phyloP scores from a whole-genome alignment of 2,888 invertebrate genomes.

The Mantis religiosa region DNA sequence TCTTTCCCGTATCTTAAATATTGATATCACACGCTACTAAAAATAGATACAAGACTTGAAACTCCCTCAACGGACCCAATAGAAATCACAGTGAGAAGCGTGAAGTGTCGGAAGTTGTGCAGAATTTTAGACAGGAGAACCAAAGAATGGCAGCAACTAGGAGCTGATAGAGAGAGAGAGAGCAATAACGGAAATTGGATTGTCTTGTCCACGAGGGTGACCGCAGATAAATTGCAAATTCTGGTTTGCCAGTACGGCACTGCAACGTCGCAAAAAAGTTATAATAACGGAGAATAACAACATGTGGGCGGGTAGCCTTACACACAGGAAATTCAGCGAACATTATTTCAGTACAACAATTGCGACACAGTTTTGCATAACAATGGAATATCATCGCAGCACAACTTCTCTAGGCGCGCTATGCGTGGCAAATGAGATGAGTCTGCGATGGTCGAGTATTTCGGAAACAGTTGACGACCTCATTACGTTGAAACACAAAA shows the following conservation, averaged over 20 bases:
- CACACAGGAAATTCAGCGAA: not conserved
- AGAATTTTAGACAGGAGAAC: not conserved
- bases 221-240: not conserved
- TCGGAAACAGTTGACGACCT: not conserved
- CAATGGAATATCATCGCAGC: not conserved
- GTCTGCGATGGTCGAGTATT: not conserved
- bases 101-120: not conserved
- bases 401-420: not conserved
- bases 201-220: not conserved
- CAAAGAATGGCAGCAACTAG: too few relatives aligned
- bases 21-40: too few relatives aligned
- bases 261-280: not conserved
- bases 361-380: slow-evolving; percentile 1
- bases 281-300: not conserved
- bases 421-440: not conserved
- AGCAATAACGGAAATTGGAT: not conserved
- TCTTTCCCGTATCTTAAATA: too few relatives aligned
- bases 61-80: too few relatives aligned
- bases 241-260: not conserved
- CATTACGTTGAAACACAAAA: not conserved
- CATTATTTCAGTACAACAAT: not conserved
- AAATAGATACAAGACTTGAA: too few relatives aligned
- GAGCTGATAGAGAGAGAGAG: not conserved
- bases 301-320: not conserved
- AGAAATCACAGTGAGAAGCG: too few relatives aligned